Percentiles rank a stretch among this genome's conserved stretches.
phyloP scores from a whole-genome alignment of 2,888 invertebrate genomes.

The Tridacna gigas region DNA sequence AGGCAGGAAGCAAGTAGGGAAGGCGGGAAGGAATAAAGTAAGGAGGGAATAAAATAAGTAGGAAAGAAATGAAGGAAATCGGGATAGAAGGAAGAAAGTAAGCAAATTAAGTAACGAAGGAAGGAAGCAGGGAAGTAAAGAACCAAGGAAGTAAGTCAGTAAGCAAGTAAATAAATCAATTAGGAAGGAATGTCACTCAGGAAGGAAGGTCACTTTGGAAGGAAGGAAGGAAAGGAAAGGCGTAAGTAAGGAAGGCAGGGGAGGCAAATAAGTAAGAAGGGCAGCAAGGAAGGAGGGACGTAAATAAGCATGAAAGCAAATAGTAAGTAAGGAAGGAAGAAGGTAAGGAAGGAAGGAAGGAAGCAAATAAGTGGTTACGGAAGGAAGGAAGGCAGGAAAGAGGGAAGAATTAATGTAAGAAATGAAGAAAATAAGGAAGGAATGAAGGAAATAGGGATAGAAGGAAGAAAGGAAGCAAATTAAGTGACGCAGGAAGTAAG shows the following conservation, averaged over 20 bases:
- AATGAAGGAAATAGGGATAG: neutral
- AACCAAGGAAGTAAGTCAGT: neutral
- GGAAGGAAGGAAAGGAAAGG: neutral
- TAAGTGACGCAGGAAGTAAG: neutral
- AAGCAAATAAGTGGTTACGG: neutral
- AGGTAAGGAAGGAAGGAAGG: neutral
- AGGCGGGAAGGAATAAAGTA: neutral
- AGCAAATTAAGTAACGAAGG: neutral
- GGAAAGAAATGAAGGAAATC: no score
- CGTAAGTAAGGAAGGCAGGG: neutral
- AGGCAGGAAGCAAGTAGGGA: neutral
- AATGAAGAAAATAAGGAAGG: neutral
- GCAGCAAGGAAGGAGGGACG: neutral
- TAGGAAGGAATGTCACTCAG: neutral
- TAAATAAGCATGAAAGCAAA: neutral
- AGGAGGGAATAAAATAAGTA: no score
- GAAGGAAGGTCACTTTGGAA: neutral
- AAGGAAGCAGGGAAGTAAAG: neutral
- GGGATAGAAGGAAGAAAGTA: neutral
- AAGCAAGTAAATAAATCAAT: neutral
- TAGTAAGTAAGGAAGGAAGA: neutral
- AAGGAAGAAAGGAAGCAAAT: neutral
- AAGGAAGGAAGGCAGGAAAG: neutral
- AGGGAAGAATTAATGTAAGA: neutral
- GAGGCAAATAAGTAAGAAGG: neutral